phyloP scores from a whole-genome alignment of 2,797 vertebrate species.

The Oreortyx pictus region DNA sequence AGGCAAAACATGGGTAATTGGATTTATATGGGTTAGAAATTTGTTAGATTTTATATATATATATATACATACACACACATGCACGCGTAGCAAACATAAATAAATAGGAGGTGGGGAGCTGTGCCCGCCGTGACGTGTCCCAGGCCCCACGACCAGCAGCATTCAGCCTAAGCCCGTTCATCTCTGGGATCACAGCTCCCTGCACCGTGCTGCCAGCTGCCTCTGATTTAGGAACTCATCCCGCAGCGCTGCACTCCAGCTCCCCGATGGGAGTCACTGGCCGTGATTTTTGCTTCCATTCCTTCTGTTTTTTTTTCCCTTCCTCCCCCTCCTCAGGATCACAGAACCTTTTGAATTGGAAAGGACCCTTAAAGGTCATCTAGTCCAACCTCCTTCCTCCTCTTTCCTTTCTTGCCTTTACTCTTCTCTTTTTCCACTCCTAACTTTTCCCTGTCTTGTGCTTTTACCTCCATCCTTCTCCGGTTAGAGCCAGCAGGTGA shows the following conservation, averaged over 20 bases:
- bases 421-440: background rate
- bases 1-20: slow-evolving; percentile 85
- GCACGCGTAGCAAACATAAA: slow-evolving; percentile 42
- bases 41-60: slow-evolving; percentile 73
- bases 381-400: background rate
- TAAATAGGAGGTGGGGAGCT: background rate
- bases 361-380: too few relatives aligned
- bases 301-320: background rate
- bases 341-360: too few relatives aligned
- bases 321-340: background rate
- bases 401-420: background rate
- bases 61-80: background rate
- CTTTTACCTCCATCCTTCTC: background rate
- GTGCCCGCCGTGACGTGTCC: background rate
- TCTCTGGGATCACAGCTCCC: slow-evolving; percentile 25
- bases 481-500: background rate
- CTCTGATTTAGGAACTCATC: slow-evolving; percentile 46
- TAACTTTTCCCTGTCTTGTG: background rate
- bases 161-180: background rate
- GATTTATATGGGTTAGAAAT: slow-evolving; percentile 86
- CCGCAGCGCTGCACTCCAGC: background rate
- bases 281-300: fast-evolving
- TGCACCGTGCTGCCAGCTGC: background rate
- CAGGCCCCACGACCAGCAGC: background rate
- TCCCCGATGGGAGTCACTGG: background rate